Conservation (phyloP, 1,140 invertebrate species). For the Wiebesia pumilae region DNA sequence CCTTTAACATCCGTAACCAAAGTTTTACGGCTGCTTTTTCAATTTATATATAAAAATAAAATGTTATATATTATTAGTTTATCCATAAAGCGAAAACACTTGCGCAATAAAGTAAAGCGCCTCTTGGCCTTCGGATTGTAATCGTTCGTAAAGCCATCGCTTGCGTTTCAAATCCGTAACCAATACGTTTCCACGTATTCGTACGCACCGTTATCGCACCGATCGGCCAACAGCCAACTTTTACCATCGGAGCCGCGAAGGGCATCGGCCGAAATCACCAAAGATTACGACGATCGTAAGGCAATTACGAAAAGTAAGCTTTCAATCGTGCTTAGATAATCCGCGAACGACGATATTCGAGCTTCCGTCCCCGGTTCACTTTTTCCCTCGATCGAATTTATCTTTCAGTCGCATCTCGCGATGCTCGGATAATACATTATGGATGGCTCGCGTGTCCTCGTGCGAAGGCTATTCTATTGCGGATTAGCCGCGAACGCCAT, state of each 20-base stretch:
- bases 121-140: background rate
- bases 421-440: conserved; percentile 67
- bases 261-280: background rate
- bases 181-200: background rate
- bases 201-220: background rate
- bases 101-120: background rate
- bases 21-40: background rate
- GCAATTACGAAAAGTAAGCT: background rate
- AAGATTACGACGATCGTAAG: background rate
- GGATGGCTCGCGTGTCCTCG: conserved; percentile 70
- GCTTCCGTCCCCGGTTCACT: conserved; percentile 20
- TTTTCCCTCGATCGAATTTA: conserved; percentile 61
- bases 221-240: background rate
- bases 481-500: background rate
- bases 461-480: conserved; percentile 31
- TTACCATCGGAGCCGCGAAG: background rate
- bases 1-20: background rate
- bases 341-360: background rate
- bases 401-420: conserved; percentile 68
- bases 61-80: background rate
- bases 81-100: background rate
- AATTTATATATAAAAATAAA: background rate
- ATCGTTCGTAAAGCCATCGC: background rate
- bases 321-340: background rate
- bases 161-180: background rate